A percentile compares a stretch with the other conserved stretches of the same genome.
These are phyloP conservation scores for Butorides virescens DNA, from an alignment of 2,113 vertebrate species.

Conservation along the genomic window DNA sequence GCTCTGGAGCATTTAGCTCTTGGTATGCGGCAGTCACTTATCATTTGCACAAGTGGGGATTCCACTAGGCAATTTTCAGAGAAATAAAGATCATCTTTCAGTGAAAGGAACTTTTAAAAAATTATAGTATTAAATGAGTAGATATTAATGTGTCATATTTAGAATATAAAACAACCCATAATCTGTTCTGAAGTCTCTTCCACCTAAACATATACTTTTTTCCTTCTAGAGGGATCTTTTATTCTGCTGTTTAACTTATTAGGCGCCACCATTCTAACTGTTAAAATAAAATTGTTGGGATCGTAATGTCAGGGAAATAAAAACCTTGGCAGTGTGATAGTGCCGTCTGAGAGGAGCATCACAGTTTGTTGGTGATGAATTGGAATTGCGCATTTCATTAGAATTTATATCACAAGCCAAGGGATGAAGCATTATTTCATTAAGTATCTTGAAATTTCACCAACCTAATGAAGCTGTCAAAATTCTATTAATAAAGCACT, in stretches of 20 bases:
- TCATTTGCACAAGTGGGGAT: constrained; percentile 50
- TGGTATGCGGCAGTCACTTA: constrained; percentile 49
- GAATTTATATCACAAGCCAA: constrained; percentile 28
- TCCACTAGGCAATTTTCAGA: constrained; percentile 60
- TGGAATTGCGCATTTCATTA: not conserved
- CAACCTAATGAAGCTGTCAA: constrained; percentile 54
- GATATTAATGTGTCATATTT: constrained; percentile 56
- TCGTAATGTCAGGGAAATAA: constrained; percentile 42
- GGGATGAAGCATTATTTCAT: constrained; percentile 44
- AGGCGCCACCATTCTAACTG: constrained; percentile 17
- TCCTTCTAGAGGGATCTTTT: constrained; percentile 18
- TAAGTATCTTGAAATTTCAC: constrained; percentile 57
- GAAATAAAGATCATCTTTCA: constrained; percentile 67
- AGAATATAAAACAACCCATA: constrained; percentile 61
- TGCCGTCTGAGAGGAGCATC: not conserved
- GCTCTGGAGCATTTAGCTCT: constrained; percentile 49
- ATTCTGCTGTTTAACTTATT: constrained; percentile 47
- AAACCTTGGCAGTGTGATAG: constrained; percentile 30
- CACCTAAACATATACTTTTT: constrained; percentile 14
- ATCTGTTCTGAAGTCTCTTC: constrained; percentile 41
- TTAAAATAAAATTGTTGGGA: constrained; percentile 45
- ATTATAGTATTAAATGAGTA: constrained; percentile 60
- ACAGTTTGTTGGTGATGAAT: constrained; percentile 7
- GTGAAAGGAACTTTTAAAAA: constrained; percentile 60
- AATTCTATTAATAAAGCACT: constrained; percentile 48